phyloP scores from a whole-genome alignment of 1,140 invertebrate species.

The Ceratina australensis region DNA sequence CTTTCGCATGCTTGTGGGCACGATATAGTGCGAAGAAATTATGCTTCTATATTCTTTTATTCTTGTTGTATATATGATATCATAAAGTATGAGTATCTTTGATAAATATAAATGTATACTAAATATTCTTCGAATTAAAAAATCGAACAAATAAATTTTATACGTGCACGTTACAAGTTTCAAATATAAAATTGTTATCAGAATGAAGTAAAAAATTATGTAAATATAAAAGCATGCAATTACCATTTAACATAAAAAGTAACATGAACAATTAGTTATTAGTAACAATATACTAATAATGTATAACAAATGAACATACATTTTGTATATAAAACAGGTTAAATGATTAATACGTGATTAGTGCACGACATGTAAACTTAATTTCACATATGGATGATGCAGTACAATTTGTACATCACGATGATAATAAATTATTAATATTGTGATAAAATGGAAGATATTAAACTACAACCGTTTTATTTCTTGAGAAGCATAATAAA shows the following conservation, averaged over 20 bases:
- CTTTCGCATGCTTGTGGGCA: too few species aligned
- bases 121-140: slow-evolving; percentile 4
- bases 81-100: neutral
- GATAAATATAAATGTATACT: slow-evolving; percentile 40
- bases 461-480: slow-evolving; percentile 6
- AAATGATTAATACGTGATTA: slow-evolving; percentile 7
- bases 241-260: slow-evolving; percentile 5
- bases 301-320: slow-evolving; percentile 34
- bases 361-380: slow-evolving; percentile 18
- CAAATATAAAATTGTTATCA: neutral
- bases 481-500: slow-evolving; percentile 29
- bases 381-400: slow-evolving; percentile 37
- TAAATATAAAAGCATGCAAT: slow-evolving; percentile 38
- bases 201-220: slow-evolving; percentile 19
- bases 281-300: slow-evolving; percentile 19
- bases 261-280: neutral
- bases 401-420: slow-evolving; percentile 47
- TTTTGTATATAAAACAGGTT: slow-evolving; percentile 33
- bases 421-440: slow-evolving; percentile 45
- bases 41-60: slow-evolving; percentile 16
- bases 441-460: slow-evolving; percentile 32
- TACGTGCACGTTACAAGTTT: too few species aligned
- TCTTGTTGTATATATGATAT: slow-evolving; percentile 28
- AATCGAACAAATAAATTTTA: slow-evolving; percentile 19
- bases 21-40: neutral